Base-by-base conservation (phyloP, 2,888 invertebrate species). In the Ecliptopera silaceata region DNA sequence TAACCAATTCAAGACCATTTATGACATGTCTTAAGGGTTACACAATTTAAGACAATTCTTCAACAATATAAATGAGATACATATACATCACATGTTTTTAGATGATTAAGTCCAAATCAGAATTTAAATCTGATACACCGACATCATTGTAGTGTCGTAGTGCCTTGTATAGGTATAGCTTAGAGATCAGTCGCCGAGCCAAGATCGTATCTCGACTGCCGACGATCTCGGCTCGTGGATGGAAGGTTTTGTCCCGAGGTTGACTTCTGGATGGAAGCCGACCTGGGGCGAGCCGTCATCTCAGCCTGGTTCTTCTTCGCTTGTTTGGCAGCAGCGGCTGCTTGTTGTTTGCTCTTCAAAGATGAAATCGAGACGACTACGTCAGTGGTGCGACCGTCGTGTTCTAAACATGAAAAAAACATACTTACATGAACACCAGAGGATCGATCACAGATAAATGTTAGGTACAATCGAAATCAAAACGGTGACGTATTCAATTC, bases 281-380 rank as follows among this genome's bases (percentile, higher is more conserved):
- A 86, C 11, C 91, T 77, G 15, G 90, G 82, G 4, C 85, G 77
- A 1, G 85, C 76, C n/a, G 84, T 61, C 20, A 59, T 76, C 56
- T 88, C 90, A 12, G 89, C 83, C 64, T 86, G 89, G 32, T 88
- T 86, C 66, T 91, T 91, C 74, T 91, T 91, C 45, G 83, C 89
- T 65, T 89, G 90, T 68, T 85, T 90, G 49, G 86, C 89, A 13
- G 91, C 91, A 5, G 79, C 81, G 4, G 89, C 90, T n/a, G 90
- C 64, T 50, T 66, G 89, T 64, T 91, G 88, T 74, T 92, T 92
- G 64, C 90, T 90, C 70, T 92, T 92, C 56, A 89, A 62, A 17
- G 88, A 82, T 31, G 89, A 90, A 34, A 89, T 89, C 10, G 89
- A 89, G 51, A 90, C 74, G 53, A 90, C 89, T 45, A 86, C 82